These are phyloP conservation scores for Ficedula albicollis DNA, from an alignment of 2,797 vertebrate species.

Conservation along the genomic window DNA sequence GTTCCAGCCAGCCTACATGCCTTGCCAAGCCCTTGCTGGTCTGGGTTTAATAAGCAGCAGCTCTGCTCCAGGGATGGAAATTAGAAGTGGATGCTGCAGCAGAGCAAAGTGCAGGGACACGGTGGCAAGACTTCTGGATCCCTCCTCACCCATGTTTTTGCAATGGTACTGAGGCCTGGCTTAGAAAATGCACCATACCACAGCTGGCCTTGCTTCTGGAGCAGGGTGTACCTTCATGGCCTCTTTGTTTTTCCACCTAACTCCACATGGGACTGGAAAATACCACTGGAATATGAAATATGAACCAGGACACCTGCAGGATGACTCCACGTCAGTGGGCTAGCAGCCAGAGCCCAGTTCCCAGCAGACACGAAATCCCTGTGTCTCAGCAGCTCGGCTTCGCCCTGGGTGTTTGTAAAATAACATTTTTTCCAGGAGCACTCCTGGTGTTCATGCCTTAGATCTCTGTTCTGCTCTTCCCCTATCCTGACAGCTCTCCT, in stretches of 20 bases:
- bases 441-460: neutral
- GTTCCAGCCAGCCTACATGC: neutral
- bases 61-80: neutral
- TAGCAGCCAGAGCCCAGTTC: neutral
- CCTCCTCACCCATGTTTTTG: neutral
- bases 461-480: neutral
- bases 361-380: neutral
- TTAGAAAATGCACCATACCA: neutral
- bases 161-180: neutral
- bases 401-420: neutral
- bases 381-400: neutral
- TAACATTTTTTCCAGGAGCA: neutral
- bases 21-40: neutral
- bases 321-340: neutral
- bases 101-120: fast-evolving
- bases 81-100: neutral
- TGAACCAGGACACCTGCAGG: neutral
- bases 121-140: neutral
- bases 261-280: neutral
- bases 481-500: neutral
- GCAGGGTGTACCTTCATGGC: neutral
- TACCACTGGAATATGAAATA: neutral
- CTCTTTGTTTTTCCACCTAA: neutral
- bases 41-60: neutral
- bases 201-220: neutral